Evolutionary conservation across 1,140 invertebrate genomes (phyloP).

Genomic region (Drosophila melanogaster): DNA sequence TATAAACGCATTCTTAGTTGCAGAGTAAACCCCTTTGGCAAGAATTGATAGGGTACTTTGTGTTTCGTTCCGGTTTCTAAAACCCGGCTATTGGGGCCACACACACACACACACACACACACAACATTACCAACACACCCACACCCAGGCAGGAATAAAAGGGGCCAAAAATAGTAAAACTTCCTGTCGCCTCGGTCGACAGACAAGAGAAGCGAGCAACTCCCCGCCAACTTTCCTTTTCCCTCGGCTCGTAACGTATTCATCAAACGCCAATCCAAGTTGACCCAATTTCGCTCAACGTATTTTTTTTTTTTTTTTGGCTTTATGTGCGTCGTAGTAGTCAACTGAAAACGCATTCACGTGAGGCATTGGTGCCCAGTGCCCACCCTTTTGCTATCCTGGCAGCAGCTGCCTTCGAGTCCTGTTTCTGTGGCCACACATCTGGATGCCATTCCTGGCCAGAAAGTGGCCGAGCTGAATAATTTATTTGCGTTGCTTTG

Average conservation of each 20-base stretch:
- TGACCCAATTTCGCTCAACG: slow-evolving; percentile 59
- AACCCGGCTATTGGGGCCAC: slow-evolving; percentile 23
- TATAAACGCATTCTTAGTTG: too few relatives aligned
- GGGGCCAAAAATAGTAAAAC: slow-evolving; percentile 54
- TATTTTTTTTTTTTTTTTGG: slow-evolving; percentile 7
- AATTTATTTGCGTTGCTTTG: slow-evolving; percentile 25
- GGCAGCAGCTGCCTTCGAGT: slow-evolving; percentile 15
- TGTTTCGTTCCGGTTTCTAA: slow-evolving; percentile 13
- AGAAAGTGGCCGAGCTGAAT: slow-evolving; percentile 16
- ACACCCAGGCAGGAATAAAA: not conserved
- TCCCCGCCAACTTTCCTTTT: slow-evolving; percentile 2
- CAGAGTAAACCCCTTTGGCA: too few relatives aligned
- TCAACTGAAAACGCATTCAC: slow-evolving; percentile 47
- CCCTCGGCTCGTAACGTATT: slow-evolving; percentile 38
- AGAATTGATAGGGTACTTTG: not conserved
- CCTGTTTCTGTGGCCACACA: slow-evolving; percentile 23
- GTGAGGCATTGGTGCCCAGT: slow-evolving; percentile 11
- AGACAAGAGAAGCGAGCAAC: slow-evolving; percentile 8
- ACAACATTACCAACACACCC: slow-evolving; percentile 6
- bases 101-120: slow-evolving; percentile 19
- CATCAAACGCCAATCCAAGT: slow-evolving; percentile 67
- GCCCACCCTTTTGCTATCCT: not conserved
- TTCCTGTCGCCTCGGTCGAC: slow-evolving; percentile 44
- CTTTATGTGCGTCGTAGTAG: slow-evolving; percentile 20
- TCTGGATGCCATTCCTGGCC: slow-evolving; percentile 1